phyloP scores from a whole-genome alignment of 2,797 vertebrate species.

The Ctenopoma kingsleyae region DNA sequence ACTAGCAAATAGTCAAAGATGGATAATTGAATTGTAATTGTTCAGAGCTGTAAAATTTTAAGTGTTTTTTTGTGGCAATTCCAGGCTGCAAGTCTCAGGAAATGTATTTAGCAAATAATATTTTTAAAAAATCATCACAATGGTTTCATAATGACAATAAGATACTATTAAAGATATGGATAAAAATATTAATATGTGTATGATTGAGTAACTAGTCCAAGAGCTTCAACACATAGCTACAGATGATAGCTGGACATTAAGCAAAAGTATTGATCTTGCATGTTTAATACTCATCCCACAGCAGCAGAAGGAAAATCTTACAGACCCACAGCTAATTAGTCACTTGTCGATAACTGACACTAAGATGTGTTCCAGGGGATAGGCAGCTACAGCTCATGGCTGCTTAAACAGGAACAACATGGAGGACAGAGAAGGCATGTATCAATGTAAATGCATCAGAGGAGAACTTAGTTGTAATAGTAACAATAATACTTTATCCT shows the following conservation, averaged over 20 bases:
- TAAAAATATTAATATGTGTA: constrained; percentile 50
- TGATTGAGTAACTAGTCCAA: constrained; percentile 54
- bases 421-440: constrained; percentile 40
- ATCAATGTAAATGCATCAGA: constrained; percentile 29
- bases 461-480: constrained; percentile 9
- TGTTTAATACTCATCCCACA: constrained; percentile 61
- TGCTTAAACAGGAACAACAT: constrained; percentile 21
- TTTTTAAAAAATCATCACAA: constrained; percentile 12
- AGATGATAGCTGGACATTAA: constrained; percentile 58
- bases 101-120: constrained; percentile 1
- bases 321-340: constrained; percentile 71
- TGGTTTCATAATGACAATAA: constrained; percentile 21
- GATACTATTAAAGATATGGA: constrained; percentile 49
- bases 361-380: constrained; percentile 60
- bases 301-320: constrained; percentile 63
- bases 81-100: not conserved
- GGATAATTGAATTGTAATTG: not conserved
- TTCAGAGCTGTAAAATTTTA: not conserved
- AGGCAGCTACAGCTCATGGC: constrained; percentile 43
- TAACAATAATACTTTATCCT: not conserved
- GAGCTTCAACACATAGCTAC: constrained; percentile 40
- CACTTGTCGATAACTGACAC: constrained; percentile 73
- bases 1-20: not conserved
- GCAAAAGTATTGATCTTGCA: constrained; percentile 65
- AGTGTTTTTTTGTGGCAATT: not conserved